phyloP scores from a whole-genome alignment of 2,797 vertebrate species.

The Clarias laeviceps region DNA sequence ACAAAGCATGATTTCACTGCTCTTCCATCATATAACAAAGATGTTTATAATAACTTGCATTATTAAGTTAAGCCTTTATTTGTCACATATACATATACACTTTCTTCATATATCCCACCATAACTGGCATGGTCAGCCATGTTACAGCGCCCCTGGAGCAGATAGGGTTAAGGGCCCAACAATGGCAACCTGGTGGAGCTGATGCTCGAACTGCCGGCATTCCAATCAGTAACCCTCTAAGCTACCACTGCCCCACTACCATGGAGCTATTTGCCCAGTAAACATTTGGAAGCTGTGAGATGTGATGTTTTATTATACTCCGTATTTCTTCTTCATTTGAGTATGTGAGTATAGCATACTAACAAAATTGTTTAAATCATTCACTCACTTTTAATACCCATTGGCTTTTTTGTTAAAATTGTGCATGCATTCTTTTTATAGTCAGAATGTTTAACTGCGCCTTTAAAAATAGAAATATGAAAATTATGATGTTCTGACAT shows the following conservation, averaged over 20 bases:
- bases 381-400: background rate
- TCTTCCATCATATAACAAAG: background rate
- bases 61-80: too few species aligned
- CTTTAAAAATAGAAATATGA: background rate
- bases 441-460: background rate
- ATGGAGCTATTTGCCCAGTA: background rate
- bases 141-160: too few species aligned
- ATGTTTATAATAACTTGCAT: too few species aligned
- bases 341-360: background rate
- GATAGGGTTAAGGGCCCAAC: too few species aligned
- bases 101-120: too few species aligned
- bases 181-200: too few species aligned
- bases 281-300: background rate
- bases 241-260: too few species aligned
- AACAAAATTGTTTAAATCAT: background rate
- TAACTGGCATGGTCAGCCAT: too few species aligned
- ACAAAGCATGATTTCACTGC: background rate
- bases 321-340: background rate
- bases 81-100: too few species aligned
- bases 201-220: too few species aligned
- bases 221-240: too few species aligned
- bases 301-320: background rate
- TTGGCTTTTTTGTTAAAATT: background rate
- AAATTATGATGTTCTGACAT: background rate
- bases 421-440: background rate